These are phyloP conservation scores for Plebejus anna DNA, from an alignment of 2,888 invertebrate species.

Conservation along the genomic window DNA sequence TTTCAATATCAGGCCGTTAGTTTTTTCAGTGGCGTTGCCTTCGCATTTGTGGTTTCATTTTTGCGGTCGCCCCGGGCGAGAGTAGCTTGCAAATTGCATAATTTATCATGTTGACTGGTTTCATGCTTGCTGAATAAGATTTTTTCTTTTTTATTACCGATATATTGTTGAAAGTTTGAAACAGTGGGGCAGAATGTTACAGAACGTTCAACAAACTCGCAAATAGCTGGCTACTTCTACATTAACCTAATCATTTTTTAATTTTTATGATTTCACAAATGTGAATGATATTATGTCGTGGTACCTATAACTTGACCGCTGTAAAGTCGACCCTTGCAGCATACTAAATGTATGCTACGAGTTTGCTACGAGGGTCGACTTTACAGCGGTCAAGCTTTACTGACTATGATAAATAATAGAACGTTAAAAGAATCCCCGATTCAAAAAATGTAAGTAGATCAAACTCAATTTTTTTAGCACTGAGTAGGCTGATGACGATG, in stretches of 20 bases:
- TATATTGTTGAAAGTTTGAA: conserved; percentile 16
- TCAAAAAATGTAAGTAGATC: too few relatives aligned
- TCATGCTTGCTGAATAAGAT: conserved; percentile 42
- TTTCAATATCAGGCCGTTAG: conserved; percentile 26
- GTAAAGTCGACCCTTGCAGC: too few relatives aligned
- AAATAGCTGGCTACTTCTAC: neutral
- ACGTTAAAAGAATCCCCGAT: too few relatives aligned
- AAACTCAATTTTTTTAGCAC: too few relatives aligned
- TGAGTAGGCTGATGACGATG: too few relatives aligned
- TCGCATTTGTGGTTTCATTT: conserved; percentile 45
- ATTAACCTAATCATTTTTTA: neutral
- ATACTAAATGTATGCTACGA: too few relatives aligned
- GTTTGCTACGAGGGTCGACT: too few relatives aligned
- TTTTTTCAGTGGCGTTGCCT: conserved; percentile 34
- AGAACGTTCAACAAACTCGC: neutral
- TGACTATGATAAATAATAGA: too few relatives aligned
- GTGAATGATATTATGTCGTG: too few relatives aligned
- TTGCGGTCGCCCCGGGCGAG: conserved; percentile 39
- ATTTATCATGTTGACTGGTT: conserved; percentile 59
- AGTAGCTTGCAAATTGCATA: conserved; percentile 59
- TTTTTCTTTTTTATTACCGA: conserved; percentile 18
- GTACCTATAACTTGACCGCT: too few relatives aligned
- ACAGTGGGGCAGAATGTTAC: neutral
- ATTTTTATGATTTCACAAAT: neutral
- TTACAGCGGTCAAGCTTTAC: too few relatives aligned